Percentiles rank a stretch among this genome's conserved stretches.
phyloP scores from a whole-genome alignment of 2,888 invertebrate genomes.

The Selenia dentaria region DNA sequence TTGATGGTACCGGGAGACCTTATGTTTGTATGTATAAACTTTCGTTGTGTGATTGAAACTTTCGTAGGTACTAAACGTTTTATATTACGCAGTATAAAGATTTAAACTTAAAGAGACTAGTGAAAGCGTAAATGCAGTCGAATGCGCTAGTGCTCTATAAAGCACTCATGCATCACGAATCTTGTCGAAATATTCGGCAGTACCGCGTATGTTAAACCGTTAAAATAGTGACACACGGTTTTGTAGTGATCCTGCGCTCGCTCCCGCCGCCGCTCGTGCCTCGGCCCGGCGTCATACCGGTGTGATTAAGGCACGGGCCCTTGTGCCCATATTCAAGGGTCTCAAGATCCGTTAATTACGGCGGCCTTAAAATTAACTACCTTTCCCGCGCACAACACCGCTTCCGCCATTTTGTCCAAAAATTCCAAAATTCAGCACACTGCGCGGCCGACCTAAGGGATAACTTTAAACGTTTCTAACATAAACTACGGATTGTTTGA shows the following conservation, averaged over 20 bases:
- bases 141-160: too few relatives aligned
- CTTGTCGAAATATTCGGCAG: too few relatives aligned
- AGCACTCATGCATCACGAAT: too few relatives aligned
- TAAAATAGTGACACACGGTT: too few relatives aligned
- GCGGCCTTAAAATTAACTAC: constrained; percentile 78
- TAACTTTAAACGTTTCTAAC: background rate
- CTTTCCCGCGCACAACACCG: constrained; percentile 61
- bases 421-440: constrained; percentile 3
- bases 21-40: too few relatives aligned
- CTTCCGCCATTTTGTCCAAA: constrained; percentile 29
- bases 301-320: constrained; percentile 62
- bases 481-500: background rate
- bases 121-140: too few relatives aligned
- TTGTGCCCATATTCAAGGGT: constrained; percentile 67
- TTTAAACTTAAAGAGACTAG: too few relatives aligned
- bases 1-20: too few relatives aligned
- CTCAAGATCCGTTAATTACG: constrained; percentile 80
- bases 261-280: constrained; percentile 32
- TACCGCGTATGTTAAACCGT: too few relatives aligned
- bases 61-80: too few relatives aligned
- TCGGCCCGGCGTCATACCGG: constrained; percentile 30
- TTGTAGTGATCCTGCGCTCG: background rate
- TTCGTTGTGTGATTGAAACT: too few relatives aligned
- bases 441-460: constrained; percentile 11
- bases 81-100: too few relatives aligned